Base-by-base conservation (phyloP, 2,888 invertebrate genomes). In the Drosophila subsilvestris region DNA sequence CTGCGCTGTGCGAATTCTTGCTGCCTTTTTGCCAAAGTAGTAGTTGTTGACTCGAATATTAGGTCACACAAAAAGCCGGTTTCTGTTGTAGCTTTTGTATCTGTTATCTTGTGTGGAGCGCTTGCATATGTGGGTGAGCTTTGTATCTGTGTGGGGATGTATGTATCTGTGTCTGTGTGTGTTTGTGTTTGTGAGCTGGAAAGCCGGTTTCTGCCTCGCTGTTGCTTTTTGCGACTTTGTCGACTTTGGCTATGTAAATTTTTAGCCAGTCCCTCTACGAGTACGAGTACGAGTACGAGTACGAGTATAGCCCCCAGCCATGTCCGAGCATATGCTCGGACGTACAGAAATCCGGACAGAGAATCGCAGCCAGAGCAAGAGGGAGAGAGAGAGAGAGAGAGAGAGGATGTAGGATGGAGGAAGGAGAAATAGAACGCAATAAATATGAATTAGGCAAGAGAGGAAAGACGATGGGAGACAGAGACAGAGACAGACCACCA, bases 61-160 rank as follows among this genome's bases (percentile, higher is more conserved):
- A 74, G 87, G 85, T 86, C 81, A 85, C 73, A 48, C 55, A 63
- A 77, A 79, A 86, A 82, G 81, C 87, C 87, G 81, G 81, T 86
- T 86, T 83, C 76, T 85, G 81, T 76, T 73, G 76, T 80, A 70
- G 68, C 73, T 74, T 74, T 69, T 79, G 68, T 70, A 53, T 61
- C 63, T 70, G 17, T 68, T 67, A 66, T 59, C 48, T 59, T 49
- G 42, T 42, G 47, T 27, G 32, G 25, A n/a, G 77, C 63, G 78
- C 60, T 18, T 77, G 77, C 76, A 74, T 84, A 82, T 86, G 87
- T 82, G 81, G 87, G 81, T 81, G 87, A 81, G 86, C 75, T 71
- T 71, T 53, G 58, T 20, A 25, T 44, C 45, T 22, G 47, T 22
- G 17, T 48, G 5, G 32, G 32, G 12, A 12, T 32, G n/a, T 12